Percentiles rank a stretch among this genome's conserved stretches.
Conservation (phyloP, 2,888 invertebrate genomes). For the Chaetogeoica ovagalla region DNA sequence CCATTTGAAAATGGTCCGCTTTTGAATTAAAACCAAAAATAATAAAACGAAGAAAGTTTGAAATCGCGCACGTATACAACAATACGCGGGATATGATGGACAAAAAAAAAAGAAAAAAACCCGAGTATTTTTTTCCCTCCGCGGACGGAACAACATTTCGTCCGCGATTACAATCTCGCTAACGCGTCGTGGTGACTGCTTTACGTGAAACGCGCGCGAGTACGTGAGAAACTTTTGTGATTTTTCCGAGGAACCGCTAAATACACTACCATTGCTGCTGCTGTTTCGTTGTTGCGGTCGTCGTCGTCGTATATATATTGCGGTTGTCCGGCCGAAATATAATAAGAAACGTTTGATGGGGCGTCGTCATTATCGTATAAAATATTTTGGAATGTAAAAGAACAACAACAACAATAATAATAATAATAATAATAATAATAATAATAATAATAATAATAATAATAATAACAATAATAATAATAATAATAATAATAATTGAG, state of each 20-base stretch:
- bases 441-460: conserved; percentile 13
- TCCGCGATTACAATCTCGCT: conserved; percentile 7
- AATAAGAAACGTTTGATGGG: neutral
- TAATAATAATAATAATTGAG: conserved; percentile 23
- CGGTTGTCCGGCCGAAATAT: neutral
- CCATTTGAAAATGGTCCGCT: no score
- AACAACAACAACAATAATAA: no score
- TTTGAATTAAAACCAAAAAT: no score
- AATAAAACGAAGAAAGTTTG: no score
- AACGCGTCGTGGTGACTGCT: conserved; percentile 38
- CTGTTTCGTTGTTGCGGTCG: no score
- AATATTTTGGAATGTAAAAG: no score
- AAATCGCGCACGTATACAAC: no score
- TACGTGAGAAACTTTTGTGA: conserved; percentile 38
- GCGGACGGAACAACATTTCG: neutral
- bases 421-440: conserved; percentile 13
- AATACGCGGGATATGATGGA: neutral
- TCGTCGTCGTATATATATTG: no score
- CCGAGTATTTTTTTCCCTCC: no score
- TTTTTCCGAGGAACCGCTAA: conserved; percentile 1
- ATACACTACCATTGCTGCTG: neutral
- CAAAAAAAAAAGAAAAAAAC: neutral
- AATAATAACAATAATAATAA: conserved; percentile 19
- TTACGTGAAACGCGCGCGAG: neutral
- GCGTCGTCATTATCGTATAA: conserved; percentile 10